Evolutionary conservation across 2,113 vertebrate genomes (phyloP), one percentile per base, ranked within the genome.

Genomic region (Gallinago paraguaiae): DNA sequence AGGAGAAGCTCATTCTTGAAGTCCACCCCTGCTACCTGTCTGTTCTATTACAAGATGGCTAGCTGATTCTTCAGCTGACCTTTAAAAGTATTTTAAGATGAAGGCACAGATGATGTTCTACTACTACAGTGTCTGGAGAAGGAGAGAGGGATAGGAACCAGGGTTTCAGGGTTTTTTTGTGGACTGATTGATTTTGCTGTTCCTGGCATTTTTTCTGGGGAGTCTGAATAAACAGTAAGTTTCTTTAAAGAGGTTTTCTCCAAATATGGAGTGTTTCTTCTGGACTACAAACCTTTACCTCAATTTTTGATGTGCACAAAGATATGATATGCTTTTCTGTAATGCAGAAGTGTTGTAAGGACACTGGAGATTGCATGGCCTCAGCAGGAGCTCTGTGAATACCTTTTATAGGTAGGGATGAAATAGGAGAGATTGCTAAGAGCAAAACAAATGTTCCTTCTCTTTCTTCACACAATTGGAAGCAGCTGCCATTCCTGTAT

Each of bases 361-460:
- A 81, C 72, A 31, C n/a, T 88, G 77, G 46, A 87, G 61, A 85
- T 69, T 91, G 90, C 67, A 53, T 10, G 65, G 65, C 83, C 67
- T 82, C 88, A 67, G 77, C 87, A 72, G 86, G 80, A 82, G 67
- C 35, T 78, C 31, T 71, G 61, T 76, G 88, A 94, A 75, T 76
- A 65, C 31, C 35, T 91, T 88, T 91, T 69, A 82, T 39, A 94
- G 83, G 56, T 89, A 72, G 74, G 63, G 78, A 93, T 89, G 95
- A 95, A 85, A 93, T 50, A 76, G 16, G 41, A 41, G 54, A 92
- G 81, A 82, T 89, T 82, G 83, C 77, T 82, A 64, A 94, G 78
- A 88, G 92, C 3, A 37, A 96, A 94, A 95, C 83, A 91, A 92
- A 91, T 94, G 81, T 91, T 87, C 74, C 61, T 93, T 84, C 83